Percentiles rank a stretch among this genome's conserved stretches.
phyloP scores from a whole-genome alignment of 2,888 invertebrate species.

The Thymelicus sylvestris region DNA sequence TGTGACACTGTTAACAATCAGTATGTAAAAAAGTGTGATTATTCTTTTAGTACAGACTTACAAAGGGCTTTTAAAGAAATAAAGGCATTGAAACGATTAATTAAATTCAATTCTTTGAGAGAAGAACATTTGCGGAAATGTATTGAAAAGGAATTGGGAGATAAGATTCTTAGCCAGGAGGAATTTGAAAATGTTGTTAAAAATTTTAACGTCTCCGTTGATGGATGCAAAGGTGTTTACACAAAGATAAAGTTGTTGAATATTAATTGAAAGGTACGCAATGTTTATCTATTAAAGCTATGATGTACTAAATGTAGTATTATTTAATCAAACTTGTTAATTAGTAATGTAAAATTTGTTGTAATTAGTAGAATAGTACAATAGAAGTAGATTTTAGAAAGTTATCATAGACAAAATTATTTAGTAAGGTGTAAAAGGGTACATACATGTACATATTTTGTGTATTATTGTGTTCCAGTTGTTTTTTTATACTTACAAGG shows the following conservation, averaged over 20 bases:
- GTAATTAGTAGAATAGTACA: conserved; percentile 21
- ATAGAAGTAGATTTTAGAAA: conserved; percentile 5
- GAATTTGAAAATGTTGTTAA: conserved; percentile 57
- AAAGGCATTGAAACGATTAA: conserved; percentile 55
- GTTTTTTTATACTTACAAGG: conserved; percentile 3
- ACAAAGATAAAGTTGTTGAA: conserved; percentile 70
- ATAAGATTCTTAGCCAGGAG: conserved; percentile 46
- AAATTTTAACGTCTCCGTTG: conserved; percentile 68
- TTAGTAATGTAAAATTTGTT: background rate
- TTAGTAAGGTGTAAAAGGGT: too few species aligned
- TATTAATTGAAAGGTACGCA: conserved; percentile 45
- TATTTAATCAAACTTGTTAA: conserved; percentile 32
- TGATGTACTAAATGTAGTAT: conserved; percentile 37
- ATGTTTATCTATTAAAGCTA: conserved; percentile 32
- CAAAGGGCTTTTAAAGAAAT: conserved; percentile 54
- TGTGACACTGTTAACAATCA: conserved; percentile 57
- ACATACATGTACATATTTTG: too few species aligned
- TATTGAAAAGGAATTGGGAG: conserved; percentile 62
- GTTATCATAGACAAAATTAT: too few species aligned
- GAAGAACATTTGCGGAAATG: conserved; percentile 64
- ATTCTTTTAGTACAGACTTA: conserved; percentile 52
- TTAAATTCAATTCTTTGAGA: conserved; percentile 64
- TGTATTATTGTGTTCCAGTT: background rate
- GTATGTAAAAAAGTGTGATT: conserved; percentile 59
- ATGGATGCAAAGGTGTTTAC: conserved; percentile 79